A percentile compares a stretch with the other conserved stretches of the same genome.
Conservation (phyloP, 92 coral and sea anemone genomes). For the Umimayanthus kanabou region DNA sequence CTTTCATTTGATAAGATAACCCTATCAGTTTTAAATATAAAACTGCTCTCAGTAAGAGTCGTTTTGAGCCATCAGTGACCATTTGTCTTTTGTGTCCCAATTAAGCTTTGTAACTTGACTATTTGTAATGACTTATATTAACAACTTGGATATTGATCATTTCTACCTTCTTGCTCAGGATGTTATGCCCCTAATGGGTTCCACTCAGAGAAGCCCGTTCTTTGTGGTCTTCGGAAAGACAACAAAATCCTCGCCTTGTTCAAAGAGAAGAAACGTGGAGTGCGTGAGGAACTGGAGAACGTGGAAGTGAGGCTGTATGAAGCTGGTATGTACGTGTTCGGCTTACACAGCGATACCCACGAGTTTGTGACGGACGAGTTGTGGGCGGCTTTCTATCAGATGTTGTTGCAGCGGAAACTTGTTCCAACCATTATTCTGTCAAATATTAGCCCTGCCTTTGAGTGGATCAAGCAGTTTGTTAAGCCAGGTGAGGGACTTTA, state of each 20-base stretch:
- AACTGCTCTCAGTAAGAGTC: no score
- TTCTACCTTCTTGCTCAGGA: constrained; percentile 18
- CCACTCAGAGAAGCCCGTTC: constrained; percentile 74
- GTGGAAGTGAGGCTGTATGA: constrained; percentile 69
- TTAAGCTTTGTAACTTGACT: background rate
- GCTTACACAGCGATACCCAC: constrained; percentile 47
- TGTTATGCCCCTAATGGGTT: constrained; percentile 79
- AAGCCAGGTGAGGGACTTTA: constrained; percentile 24
- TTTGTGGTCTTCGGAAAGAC: constrained; percentile 64
- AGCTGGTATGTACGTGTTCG: constrained; percentile 69
- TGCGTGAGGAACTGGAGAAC: constrained; percentile 63
- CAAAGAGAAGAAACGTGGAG: constrained; percentile 50
- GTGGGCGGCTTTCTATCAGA: constrained; percentile 78
- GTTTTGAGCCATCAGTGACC: background rate
- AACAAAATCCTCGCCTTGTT: constrained; percentile 66
- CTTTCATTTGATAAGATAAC: no score
- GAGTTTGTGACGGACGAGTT: constrained; percentile 66
- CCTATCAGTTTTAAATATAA: no score
- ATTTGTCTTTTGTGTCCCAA: background rate
- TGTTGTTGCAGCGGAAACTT: constrained; percentile 56
- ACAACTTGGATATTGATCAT: background rate
- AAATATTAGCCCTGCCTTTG: constrained; percentile 53
- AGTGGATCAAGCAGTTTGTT: constrained; percentile 36
- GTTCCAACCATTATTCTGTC: constrained; percentile 65
- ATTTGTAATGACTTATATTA: no score